These are phyloP conservation scores for Myiotriccus ornatus DNA, from an alignment of 2,797 vertebrate species.

Conservation along the genomic window DNA sequence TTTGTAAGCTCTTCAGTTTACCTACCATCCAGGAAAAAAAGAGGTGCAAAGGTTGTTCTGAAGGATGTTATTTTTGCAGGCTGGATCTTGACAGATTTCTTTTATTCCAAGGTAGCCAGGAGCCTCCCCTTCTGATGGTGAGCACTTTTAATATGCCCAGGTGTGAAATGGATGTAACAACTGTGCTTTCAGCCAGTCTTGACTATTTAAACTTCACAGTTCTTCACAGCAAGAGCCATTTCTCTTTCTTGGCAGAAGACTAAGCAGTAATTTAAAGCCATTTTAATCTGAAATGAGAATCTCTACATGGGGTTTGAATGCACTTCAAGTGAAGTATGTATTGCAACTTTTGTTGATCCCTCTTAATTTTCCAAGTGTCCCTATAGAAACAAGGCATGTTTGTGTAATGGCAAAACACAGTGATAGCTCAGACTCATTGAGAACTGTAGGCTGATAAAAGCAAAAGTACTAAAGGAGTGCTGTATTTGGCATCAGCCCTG, in stretches of 20 bases:
- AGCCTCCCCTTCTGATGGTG: neutral
- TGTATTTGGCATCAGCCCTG: neutral
- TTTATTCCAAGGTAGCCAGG: neutral
- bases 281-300: conserved; percentile 65
- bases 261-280: conserved; percentile 56
- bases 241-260: conserved; percentile 44
- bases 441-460: neutral
- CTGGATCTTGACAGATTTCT: neutral
- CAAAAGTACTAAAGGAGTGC: neutral
- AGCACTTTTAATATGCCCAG: conserved; percentile 7
- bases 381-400: neutral
- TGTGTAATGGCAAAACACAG: neutral
- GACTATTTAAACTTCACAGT: conserved; percentile 19
- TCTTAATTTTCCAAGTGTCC: conserved; percentile 8
- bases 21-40: neutral
- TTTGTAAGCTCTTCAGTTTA: neutral
- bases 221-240: conserved; percentile 41
- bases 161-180: conserved; percentile 9
- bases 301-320: conserved; percentile 48
- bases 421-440: neutral
- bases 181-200: neutral
- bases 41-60: neutral
- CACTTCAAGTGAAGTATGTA: conserved; percentile 30
- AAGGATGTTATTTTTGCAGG: neutral
- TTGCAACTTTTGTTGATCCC: conserved; percentile 48